phyloP scores from a whole-genome alignment of 2,797 vertebrate genomes.

The Aldrovandia affinis region DNA sequence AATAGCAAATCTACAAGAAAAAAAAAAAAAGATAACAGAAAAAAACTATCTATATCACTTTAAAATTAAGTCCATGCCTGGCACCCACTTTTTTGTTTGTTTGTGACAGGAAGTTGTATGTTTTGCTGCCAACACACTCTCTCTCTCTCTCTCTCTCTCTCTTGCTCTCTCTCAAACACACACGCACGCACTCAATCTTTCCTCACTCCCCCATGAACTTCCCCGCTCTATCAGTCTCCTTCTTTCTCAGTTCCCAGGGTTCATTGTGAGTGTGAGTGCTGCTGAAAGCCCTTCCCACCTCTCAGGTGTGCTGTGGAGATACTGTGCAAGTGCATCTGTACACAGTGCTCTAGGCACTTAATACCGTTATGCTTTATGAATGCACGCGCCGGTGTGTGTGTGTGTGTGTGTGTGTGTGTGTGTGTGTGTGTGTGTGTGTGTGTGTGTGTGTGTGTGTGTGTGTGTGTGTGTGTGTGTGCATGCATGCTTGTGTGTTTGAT shows the following conservation, averaged over 20 bases:
- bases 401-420: neutral
- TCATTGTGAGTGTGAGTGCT: neutral
- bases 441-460: neutral
- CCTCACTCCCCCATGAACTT: too few species aligned
- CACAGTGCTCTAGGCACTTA: neutral
- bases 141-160: constrained; percentile 20
- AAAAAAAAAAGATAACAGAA: too few species aligned
- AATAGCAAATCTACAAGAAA: too few species aligned
- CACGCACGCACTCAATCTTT: constrained; percentile 35
- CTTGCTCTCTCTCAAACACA: too few species aligned
- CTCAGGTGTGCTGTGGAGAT: neutral
- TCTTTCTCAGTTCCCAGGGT: neutral
- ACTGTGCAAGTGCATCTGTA: neutral
- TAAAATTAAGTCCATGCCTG: too few species aligned
- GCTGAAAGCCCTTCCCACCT: neutral
- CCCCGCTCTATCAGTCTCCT: neutral
- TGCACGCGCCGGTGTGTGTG: neutral
- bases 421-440: neutral
- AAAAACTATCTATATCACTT: too few species aligned
- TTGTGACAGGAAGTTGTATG: too few species aligned
- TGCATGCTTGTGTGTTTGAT: neutral
- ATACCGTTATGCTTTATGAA: neutral
- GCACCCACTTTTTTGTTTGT: too few species aligned
- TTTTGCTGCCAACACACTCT: neutral
- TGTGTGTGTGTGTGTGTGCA: neutral